phyloP scores from a whole-genome alignment of 2,797 vertebrate genomes.

The Acanthurus tractus region DNA sequence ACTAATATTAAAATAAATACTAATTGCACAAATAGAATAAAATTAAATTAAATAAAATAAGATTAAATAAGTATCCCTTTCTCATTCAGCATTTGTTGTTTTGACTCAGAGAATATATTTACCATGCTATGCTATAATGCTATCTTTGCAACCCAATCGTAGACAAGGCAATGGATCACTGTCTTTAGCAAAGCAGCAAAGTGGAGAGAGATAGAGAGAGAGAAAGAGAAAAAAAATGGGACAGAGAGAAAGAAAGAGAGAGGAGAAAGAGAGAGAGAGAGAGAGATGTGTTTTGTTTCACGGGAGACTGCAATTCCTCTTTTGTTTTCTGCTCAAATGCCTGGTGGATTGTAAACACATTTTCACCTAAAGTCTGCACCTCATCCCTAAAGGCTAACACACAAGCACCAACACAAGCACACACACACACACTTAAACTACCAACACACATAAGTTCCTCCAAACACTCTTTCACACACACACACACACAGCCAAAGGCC shows the following conservation, averaged over 20 bases:
- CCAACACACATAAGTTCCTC: constrained; percentile 20
- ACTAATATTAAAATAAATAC: too few species aligned
- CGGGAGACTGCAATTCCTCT: constrained; percentile 60
- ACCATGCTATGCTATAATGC: constrained; percentile 34
- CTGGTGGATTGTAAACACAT: constrained; percentile 69
- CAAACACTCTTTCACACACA: background rate
- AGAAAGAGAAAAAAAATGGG: background rate
- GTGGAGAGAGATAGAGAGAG: background rate
- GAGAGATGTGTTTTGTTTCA: constrained; percentile 60
- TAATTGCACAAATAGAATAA: background rate
- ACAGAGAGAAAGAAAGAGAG: too few species aligned
- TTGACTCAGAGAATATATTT: background rate
- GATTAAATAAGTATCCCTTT: background rate
- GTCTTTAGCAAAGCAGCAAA: constrained; percentile 40
- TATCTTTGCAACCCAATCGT: constrained; percentile 30
- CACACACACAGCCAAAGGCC: constrained; percentile 44
- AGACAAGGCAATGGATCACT: constrained; percentile 45
- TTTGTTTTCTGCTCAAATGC: constrained; percentile 66
- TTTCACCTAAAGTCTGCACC: constrained; percentile 59
- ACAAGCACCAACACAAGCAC: constrained; percentile 8
- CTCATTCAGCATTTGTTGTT: background rate
- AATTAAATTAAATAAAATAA: background rate
- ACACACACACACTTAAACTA: background rate
- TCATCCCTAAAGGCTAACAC: constrained; percentile 46
- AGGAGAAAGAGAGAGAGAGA: too few species aligned